Evolutionary conservation across 2,888 invertebrate species (phyloP), one percentile per base, ranked within the genome.

Genomic region (Brachypterus glaber): DNA sequence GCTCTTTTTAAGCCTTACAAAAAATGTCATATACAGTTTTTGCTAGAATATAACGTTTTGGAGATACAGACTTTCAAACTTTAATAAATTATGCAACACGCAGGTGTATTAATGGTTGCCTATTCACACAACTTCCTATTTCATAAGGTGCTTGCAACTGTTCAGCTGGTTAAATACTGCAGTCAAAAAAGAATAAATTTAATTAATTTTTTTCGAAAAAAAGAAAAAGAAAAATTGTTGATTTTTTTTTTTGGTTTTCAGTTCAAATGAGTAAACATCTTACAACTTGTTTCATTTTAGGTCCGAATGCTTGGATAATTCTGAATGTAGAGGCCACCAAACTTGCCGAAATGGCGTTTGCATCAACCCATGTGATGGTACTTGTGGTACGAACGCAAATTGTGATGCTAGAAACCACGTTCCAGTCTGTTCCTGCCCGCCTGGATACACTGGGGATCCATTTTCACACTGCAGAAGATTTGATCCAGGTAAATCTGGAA

Each of bases 401-500:
- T 89, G 89, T 58, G 77, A 82, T 43, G 82, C 83, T 40, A 73
- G 76, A 43, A 81, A 82, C 56, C 87, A 87, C 55, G 68, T 85
- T 4, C 82, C 87, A 0, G 79, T 82, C 3, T 89, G 88, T 59
- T 73, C 77, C 17, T 89, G 89, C 59, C 82, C 85, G 1, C 58
- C 75, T 9, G 83, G 82, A n/a, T 78, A 79, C 59, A 79, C 79
- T 3, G 89, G 89, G 17, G 81, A 85, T 67, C 84, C 89, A 3
- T 82, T 82, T 62, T 69, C 69, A 11, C 62, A 73, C 24, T 90
- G 89, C 60, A 72, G 77, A 57, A 65, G 78, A 35, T 76, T 77
- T 48, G 82, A 85, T 66, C 85, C 85, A 55, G 82, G 87, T 87
- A 65, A 59, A 65, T n/a, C n/a, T n/a, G n/a, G n/a, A n/a, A n/a